A percentile compares a stretch with the other conserved stretches of the same genome.
These are phyloP conservation scores for Poeciliopsis presidionis DNA, from an alignment of 2,797 vertebrate species.

Conservation along the genomic window DNA sequence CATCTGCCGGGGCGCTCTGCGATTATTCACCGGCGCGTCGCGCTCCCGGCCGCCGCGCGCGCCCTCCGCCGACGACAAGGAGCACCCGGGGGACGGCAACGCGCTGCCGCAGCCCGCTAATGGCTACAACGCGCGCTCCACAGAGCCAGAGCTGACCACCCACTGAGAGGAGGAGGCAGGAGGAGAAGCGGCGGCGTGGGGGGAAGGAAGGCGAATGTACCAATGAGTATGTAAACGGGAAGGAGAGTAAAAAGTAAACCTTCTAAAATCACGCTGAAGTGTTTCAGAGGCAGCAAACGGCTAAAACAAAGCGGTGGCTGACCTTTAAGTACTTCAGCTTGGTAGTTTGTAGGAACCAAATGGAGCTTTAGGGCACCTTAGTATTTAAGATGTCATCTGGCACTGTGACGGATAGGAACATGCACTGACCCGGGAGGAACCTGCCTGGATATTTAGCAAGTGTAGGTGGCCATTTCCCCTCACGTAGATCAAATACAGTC, in stretches of 20 bases:
- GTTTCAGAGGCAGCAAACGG: conserved; percentile 38
- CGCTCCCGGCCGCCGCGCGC: conserved; percentile 65
- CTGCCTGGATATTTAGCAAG: conserved; percentile 72
- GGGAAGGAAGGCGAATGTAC: conserved; percentile 64
- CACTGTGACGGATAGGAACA: conserved; percentile 66
- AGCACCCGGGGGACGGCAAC: conserved; percentile 61
- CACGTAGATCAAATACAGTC: conserved; percentile 70
- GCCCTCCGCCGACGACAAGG: conserved; percentile 49
- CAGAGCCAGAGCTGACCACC: conserved; percentile 71
- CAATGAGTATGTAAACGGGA: conserved; percentile 65
- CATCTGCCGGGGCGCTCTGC: conserved; percentile 89
- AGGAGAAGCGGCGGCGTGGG: conserved; percentile 18
- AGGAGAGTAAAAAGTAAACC: conserved; percentile 54
- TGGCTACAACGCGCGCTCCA: conserved; percentile 76
- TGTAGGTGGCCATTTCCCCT: conserved; percentile 61
- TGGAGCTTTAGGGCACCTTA: conserved; percentile 43
- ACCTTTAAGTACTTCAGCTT: conserved; percentile 54
- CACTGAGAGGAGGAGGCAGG: conserved; percentile 72
- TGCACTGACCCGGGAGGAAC: conserved; percentile 72
- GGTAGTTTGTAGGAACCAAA: conserved; percentile 49
- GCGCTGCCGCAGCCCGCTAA: conserved; percentile 74
- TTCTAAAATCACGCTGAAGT: conserved; percentile 67
- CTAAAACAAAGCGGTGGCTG: conserved; percentile 37
- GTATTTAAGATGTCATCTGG: conserved; percentile 71
- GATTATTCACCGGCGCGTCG: conserved; percentile 77